These are phyloP conservation scores for Parauchenoglanis ngamensis DNA, from an alignment of 2,797 vertebrate genomes.

Conservation along the genomic window DNA sequence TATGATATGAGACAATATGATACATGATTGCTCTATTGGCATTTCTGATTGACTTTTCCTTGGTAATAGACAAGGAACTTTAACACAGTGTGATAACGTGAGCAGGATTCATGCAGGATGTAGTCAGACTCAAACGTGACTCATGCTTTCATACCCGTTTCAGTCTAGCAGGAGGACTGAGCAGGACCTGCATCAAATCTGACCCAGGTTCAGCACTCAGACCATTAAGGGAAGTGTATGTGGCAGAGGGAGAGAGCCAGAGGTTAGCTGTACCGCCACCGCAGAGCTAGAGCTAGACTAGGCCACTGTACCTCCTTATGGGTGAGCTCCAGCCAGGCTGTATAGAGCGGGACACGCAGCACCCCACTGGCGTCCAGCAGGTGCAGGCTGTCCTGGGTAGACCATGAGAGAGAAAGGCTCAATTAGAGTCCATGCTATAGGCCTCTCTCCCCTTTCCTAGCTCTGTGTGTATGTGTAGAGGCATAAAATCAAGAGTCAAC, in stretches of 20 bases:
- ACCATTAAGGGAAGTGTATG: constrained; percentile 12
- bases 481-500: constrained; percentile 5
- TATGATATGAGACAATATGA: not conserved
- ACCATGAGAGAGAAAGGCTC: constrained; percentile 76
- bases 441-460: constrained; percentile 10
- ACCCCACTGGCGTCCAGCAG: constrained; percentile 81
- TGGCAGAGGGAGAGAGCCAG: constrained; percentile 41
- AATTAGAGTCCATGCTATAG: constrained; percentile 70
- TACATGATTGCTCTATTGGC: not conserved
- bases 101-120: not conserved
- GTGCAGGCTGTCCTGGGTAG: constrained; percentile 81
- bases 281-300: constrained; percentile 71
- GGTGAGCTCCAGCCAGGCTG: constrained; percentile 82
- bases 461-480: not conserved
- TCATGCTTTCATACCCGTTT: constrained; percentile 13
- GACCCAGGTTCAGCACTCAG: constrained; percentile 8
- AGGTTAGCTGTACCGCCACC: constrained; percentile 60
- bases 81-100: not conserved
- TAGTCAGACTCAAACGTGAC: not conserved
- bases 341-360: constrained; percentile 79
- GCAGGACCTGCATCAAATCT: not conserved
- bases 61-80: not conserved
- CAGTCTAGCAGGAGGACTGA: not conserved
- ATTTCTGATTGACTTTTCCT: not conserved
- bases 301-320: constrained; percentile 78